Evolutionary conservation across 53 echinoderm and acorn worm species (phyloP).

Genomic region (Arbacia lixula): DNA sequence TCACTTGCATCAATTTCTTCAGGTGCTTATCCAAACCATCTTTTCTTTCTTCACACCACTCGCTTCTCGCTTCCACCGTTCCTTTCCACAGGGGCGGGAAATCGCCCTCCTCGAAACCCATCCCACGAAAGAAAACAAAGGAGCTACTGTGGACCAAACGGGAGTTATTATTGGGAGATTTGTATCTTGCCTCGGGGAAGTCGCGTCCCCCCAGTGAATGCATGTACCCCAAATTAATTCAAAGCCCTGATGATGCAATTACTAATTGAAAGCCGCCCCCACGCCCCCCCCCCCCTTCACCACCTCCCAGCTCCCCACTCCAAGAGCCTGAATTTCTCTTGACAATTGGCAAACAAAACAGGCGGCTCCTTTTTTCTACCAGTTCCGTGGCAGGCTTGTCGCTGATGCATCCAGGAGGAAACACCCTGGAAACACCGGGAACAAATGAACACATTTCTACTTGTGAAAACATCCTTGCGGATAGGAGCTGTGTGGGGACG

Average conservation of each 20-base stretch:
- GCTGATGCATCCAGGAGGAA: neutral
- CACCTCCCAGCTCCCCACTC: neutral
- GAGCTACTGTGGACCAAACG: neutral
- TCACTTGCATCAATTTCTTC: too few species aligned
- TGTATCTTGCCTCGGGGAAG: conserved; percentile 3
- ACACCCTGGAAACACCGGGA: neutral
- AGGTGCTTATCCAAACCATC: too few species aligned
- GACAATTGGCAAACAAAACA: conserved; percentile 18
- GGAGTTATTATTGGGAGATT: conserved; percentile 17
- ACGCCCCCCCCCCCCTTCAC: neutral
- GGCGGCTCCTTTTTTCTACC: too few species aligned
- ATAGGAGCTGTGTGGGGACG: conserved; percentile 1
- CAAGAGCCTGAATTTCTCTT: conserved; percentile 1
- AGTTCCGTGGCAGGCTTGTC: neutral
- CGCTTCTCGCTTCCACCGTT: too few species aligned
- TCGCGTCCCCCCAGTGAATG: neutral
- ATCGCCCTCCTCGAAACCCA: conserved; percentile 4
- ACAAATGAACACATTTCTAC: conserved; percentile 34
- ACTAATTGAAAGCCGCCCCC: conserved; percentile 17
- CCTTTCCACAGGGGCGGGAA: too few species aligned
- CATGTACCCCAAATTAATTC: conserved; percentile 40
- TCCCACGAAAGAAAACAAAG: conserved; percentile 20
- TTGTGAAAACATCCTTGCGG: conserved; percentile 29
- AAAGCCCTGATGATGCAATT: conserved; percentile 9
- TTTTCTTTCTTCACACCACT: too few species aligned